These are phyloP conservation scores for Phymorhynchus buccinoides DNA, from an alignment of 1,140 invertebrate species.

Conservation along the genomic window DNA sequence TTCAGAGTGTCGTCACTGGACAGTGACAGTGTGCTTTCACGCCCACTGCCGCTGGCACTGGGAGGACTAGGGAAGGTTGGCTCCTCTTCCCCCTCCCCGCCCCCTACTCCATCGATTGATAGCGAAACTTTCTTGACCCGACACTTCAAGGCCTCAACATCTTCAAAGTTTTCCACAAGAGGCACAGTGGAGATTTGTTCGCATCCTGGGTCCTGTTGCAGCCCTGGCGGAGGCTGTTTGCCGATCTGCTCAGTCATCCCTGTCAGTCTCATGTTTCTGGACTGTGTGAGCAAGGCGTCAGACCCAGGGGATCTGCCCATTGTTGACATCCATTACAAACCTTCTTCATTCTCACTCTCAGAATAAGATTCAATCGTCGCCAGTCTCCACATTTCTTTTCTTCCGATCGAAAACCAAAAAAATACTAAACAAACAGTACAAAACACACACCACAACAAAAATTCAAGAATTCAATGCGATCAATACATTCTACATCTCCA, in stretches of 20 bases:
- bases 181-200: constrained; percentile 26
- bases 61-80: background rate
- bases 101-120: background rate
- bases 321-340: constrained; percentile 42
- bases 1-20: constrained; percentile 42
- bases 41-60: constrained; percentile 16
- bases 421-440: constrained; percentile 1
- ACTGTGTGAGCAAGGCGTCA: background rate
- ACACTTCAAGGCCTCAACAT: constrained; percentile 42
- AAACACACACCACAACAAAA: background rate
- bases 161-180: constrained; percentile 37
- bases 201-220: constrained; percentile 27
- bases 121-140: constrained; percentile 35
- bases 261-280: constrained; percentile 42
- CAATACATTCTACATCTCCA: constrained; percentile 7
- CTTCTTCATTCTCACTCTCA: constrained; percentile 8
- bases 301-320: constrained; percentile 34
- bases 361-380: background rate
- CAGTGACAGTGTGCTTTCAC: constrained; percentile 32
- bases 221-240: constrained; percentile 13
- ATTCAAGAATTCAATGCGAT: background rate
- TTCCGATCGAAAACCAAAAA: background rate
- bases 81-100: background rate
- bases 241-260: constrained; percentile 40
- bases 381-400: constrained; percentile 22